These are phyloP conservation scores for Thunnus maccoyii DNA, from an alignment of 2,113 vertebrate genomes.

Conservation along the genomic window DNA sequence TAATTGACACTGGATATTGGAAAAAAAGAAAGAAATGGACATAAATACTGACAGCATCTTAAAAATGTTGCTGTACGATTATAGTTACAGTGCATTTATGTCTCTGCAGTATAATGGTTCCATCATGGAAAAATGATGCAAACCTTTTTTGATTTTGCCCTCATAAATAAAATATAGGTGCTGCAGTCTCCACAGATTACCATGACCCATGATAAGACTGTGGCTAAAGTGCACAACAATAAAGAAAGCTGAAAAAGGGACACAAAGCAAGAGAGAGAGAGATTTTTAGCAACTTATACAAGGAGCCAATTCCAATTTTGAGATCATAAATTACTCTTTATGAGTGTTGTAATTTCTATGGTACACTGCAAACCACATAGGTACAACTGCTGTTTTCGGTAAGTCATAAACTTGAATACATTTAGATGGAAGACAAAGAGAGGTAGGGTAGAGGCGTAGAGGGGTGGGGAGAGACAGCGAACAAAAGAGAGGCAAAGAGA, in stretches of 20 bases:
- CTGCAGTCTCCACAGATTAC: neutral
- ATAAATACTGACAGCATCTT: neutral
- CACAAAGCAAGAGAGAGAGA: neutral
- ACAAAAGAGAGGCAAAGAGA: slow-evolving; percentile 34
- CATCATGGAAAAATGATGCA: neutral
- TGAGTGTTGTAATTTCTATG: slow-evolving; percentile 8
- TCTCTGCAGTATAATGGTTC: neutral
- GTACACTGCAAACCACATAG: neutral
- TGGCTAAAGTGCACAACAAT: neutral
- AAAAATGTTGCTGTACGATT: neutral
- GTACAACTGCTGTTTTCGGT: slow-evolving; percentile 7
- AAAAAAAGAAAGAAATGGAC: neutral
- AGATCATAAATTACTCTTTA: neutral
- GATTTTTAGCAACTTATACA: neutral
- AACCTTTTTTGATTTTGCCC: neutral
- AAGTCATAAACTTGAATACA: slow-evolving; percentile 42
- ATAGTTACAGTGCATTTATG: neutral
- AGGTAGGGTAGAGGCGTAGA: too few species aligned
- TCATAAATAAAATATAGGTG: slow-evolving; percentile 10
- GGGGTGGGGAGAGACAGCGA: neutral
- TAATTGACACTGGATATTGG: neutral
- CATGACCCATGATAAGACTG: neutral
- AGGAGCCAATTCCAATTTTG: neutral
- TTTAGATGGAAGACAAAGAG: slow-evolving; percentile 54
- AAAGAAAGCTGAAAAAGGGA: neutral